These are phyloP conservation scores for Andrena cerasifolii DNA, from an alignment of 1,140 invertebrate species.

Conservation along the genomic window DNA sequence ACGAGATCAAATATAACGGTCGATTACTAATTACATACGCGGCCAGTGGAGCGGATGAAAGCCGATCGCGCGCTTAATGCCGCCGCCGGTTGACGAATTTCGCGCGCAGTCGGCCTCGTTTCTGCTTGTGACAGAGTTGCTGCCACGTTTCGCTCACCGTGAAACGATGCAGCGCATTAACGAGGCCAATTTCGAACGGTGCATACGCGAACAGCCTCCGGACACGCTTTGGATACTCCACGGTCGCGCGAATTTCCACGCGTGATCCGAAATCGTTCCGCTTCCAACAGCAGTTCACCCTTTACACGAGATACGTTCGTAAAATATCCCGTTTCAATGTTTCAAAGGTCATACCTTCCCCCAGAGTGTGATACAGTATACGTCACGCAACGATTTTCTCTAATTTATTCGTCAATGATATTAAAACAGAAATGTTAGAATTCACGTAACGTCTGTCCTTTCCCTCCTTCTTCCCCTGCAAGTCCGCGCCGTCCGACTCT, in stretches of 20 bases:
- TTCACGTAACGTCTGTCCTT: background rate
- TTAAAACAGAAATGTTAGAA: too few species aligned
- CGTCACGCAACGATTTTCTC: too few species aligned
- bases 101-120: slow-evolving; percentile 26
- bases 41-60: slow-evolving; percentile 22
- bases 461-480: too few species aligned
- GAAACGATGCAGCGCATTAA: slow-evolving; percentile 56
- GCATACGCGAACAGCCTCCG: background rate
- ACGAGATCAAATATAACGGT: background rate
- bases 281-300: background rate
- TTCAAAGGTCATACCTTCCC: too few species aligned
- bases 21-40: slow-evolving; percentile 19
- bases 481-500: too few species aligned
- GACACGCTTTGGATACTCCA: background rate
- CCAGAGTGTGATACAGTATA: too few species aligned
- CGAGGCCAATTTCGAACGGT: slow-evolving; percentile 63
- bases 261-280: background rate
- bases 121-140: slow-evolving; percentile 54
- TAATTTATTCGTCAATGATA: too few species aligned
- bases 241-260: background rate
- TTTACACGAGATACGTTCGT: too few species aligned
- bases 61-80: slow-evolving; percentile 55
- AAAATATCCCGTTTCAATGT: too few species aligned
- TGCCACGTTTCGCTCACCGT: slow-evolving; percentile 41
- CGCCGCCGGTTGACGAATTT: slow-evolving; percentile 48